Base-by-base conservation (phyloP, 2,888 invertebrate species). In the Neoaliturus tenellus region DNA sequence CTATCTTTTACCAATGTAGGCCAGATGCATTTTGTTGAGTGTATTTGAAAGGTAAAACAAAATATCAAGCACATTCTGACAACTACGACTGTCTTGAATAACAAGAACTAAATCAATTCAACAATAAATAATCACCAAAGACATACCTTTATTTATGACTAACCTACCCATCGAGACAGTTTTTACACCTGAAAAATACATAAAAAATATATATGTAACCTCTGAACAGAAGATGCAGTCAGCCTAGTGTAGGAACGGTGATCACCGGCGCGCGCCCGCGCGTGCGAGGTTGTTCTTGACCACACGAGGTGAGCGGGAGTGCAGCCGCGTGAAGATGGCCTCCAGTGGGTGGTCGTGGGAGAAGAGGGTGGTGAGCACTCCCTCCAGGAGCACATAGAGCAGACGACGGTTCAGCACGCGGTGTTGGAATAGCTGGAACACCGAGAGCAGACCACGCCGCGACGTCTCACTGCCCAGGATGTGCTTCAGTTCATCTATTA, bases 391-490 rank as follows among this genome's bases (percentile, higher is more conserved):
- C 20, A 98, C 97, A 89, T 96, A 96, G 78, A 96, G 91, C 81
- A 98, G 92, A 88, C 98, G 93, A 89, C 95, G 93, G 91, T 98
- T 98, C 83, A 98, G 93, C 88, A 95, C 94, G 87, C 95, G 95
- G 87, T 95, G 94, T 92, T 98, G 98, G 88, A 98, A 96, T 88
- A 98, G 93, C 89, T 97, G 96, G 90, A 98, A 98, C 33, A 98
- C 94, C 17, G 95, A 94, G 81, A 96, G 91, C 17, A 97, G 92
- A 4, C 98, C 98, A 87, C 95, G 93, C 28, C 96, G 92, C 2
- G 96, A 96, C 1, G 97, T 96, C 89, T 98, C 97, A 62, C 95
- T 95, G 0, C 98, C 98, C 83, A 98, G 95, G 87, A 98, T 95
- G 89, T 96, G 96, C 88, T 96, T 95, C 85, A 98, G 91, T 90